Evolutionary conservation across 2,888 invertebrate species (phyloP).

Genomic region (Drosophila mercatorum): DNA sequence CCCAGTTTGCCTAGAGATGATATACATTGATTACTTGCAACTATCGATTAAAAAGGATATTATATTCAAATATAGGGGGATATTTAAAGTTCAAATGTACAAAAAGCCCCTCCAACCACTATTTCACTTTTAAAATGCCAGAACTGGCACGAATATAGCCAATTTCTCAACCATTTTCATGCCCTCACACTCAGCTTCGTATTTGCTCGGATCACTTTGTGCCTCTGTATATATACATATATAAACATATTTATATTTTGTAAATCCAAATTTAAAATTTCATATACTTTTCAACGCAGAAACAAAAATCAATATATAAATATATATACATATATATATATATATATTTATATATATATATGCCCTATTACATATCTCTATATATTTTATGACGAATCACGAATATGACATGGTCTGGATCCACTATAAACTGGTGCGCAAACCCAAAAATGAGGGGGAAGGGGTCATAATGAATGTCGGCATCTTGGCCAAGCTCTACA

Average conservation of each 20-base stretch:
- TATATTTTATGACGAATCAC: slow-evolving; percentile 41
- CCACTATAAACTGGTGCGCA: slow-evolving; percentile 20
- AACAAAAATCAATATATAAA: background rate
- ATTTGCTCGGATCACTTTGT: background rate
- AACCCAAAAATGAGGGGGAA: slow-evolving; percentile 15
- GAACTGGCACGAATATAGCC: background rate
- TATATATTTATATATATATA: background rate
- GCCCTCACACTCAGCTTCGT: background rate
- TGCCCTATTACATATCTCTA: background rate
- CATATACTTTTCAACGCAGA: slow-evolving; percentile 16
- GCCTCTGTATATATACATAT: too few species aligned
- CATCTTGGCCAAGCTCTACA: slow-evolving; percentile 33
- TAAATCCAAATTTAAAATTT: slow-evolving; percentile 9
- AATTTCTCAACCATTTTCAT: background rate
- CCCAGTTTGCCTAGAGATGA: background rate
- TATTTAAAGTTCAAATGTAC: background rate
- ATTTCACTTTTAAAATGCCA: too few species aligned
- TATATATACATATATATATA: background rate
- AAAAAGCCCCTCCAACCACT: too few species aligned
- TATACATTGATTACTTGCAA: background rate
- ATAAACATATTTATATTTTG: background rate
- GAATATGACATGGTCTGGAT: slow-evolving; percentile 55
- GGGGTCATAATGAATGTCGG: slow-evolving; percentile 35
- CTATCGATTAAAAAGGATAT: background rate
- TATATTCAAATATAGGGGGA: background rate